Evolutionary conservation across 2,888 invertebrate genomes (phyloP).

Genomic region (Cheilosia variabilis): DNA sequence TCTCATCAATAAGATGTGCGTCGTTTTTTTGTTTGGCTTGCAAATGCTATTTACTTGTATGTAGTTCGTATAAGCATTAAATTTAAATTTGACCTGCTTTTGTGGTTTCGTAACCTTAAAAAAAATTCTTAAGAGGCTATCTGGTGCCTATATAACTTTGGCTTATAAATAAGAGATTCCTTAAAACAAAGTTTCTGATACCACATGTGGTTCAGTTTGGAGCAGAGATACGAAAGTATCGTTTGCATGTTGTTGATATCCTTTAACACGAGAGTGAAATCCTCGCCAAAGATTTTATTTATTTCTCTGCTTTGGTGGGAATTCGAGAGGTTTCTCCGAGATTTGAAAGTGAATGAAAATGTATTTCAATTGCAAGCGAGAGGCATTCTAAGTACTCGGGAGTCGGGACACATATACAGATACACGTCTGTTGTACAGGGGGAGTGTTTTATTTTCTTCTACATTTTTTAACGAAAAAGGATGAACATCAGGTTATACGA

Average conservation of each 20-base stretch:
- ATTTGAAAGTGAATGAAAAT: slow-evolving; percentile 38
- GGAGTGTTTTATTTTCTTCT: slow-evolving; percentile 2
- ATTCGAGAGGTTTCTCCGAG: neutral
- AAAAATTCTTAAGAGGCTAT: slow-evolving; percentile 4
- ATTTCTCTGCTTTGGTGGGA: neutral
- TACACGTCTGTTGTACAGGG: too few relatives aligned
- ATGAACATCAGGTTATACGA: slow-evolving; percentile 9
- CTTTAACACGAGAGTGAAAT: neutral
- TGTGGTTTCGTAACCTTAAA: slow-evolving; percentile 4
- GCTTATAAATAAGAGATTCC: slow-evolving; percentile 8
- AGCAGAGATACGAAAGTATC: slow-evolving; percentile 13
- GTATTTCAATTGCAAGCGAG: slow-evolving; percentile 33
- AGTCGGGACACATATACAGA: slow-evolving; percentile 6
- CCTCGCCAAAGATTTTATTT: slow-evolving; percentile 11
- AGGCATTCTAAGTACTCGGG: slow-evolving; percentile 9
- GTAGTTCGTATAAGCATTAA: slow-evolving; percentile 5
- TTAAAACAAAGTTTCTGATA: neutral
- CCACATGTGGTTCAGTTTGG: slow-evolving; percentile 17
- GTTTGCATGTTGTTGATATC: slow-evolving; percentile 5
- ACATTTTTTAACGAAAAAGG: slow-evolving; percentile 7
- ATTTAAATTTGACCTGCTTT: slow-evolving; percentile 7
- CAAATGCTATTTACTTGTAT: neutral
- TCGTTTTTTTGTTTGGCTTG: neutral
- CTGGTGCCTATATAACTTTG: slow-evolving; percentile 3
- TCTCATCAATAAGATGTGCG: slow-evolving; percentile 9